phyloP scores from a whole-genome alignment of 2,797 vertebrate species.

The Orestias chungarensis region DNA sequence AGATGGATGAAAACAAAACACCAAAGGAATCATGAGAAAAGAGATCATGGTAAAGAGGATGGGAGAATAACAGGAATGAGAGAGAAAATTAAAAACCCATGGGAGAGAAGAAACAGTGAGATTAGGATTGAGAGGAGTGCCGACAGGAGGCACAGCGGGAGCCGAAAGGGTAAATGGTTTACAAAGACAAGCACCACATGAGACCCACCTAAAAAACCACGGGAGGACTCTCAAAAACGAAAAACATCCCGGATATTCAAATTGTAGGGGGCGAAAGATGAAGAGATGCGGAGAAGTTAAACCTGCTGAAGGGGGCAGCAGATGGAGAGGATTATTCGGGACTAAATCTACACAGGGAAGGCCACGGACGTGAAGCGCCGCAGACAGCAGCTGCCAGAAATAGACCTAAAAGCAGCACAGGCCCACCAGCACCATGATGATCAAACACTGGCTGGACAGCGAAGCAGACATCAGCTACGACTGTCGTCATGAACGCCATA shows the following conservation, averaged over 20 bases:
- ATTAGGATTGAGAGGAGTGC: slow-evolving; percentile 32
- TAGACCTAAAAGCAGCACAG: slow-evolving; percentile 58
- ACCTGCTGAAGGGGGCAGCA: slow-evolving; percentile 77
- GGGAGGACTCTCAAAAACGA: background rate
- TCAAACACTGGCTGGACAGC: slow-evolving; percentile 41
- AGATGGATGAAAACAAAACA: slow-evolving; percentile 16
- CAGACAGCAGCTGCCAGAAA: slow-evolving; percentile 80
- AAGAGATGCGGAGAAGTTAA: slow-evolving; percentile 60
- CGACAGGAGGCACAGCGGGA: slow-evolving; percentile 3
- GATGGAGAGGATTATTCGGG: slow-evolving; percentile 84
- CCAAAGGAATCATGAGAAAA: slow-evolving; percentile 22
- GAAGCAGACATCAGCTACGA: slow-evolving; percentile 11
- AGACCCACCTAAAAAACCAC: slow-evolving; percentile 7
- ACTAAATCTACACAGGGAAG: slow-evolving; percentile 80
- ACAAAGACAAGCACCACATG: slow-evolving; percentile 5
- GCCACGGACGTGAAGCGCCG: slow-evolving; percentile 72
- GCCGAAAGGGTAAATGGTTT: slow-evolving; percentile 10
- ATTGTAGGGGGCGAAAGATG: slow-evolving; percentile 42
- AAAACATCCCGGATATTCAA: slow-evolving; percentile 35
- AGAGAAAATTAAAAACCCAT: slow-evolving; percentile 32
- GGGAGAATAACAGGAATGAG: background rate
- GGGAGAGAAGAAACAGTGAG: slow-evolving; percentile 17
- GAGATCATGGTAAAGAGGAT: slow-evolving; percentile 18
- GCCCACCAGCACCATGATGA: slow-evolving; percentile 45
- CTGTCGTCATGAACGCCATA: slow-evolving; percentile 9